Evolutionary conservation across 2,797 vertebrate genomes (phyloP).

Genomic region (Micrastur ruficollis): DNA sequence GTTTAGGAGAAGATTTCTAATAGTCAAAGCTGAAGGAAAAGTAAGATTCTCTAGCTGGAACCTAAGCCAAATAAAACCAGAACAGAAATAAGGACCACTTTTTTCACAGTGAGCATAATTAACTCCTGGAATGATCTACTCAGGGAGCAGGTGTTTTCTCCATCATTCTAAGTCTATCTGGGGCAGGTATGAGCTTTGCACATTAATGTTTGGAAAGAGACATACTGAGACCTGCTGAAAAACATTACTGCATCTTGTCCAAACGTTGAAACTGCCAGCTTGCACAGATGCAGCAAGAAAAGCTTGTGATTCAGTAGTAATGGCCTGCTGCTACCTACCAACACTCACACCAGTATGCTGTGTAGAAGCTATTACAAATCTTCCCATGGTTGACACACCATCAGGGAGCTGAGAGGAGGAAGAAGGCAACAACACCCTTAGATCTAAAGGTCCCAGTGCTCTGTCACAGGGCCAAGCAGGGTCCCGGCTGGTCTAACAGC

Average conservation of each 20-base stretch:
- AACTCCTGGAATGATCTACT: background rate
- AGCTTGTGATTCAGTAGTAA: background rate
- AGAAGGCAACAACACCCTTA: background rate
- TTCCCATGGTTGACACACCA: background rate
- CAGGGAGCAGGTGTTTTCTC: background rate
- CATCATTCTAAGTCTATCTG: background rate
- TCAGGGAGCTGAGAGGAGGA: background rate
- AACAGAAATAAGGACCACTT: background rate
- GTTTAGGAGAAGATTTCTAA: background rate
- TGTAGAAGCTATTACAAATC: background rate
- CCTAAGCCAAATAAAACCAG: background rate
- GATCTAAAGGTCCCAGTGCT: background rate
- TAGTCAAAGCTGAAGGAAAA: background rate
- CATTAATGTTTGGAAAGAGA: background rate
- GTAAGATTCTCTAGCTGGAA: background rate
- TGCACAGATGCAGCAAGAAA: background rate
- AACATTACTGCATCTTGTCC: background rate
- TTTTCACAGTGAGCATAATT: background rate
- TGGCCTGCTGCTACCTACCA: background rate
- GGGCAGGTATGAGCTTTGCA: background rate
- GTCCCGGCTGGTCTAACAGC: background rate
- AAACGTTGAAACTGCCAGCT: background rate
- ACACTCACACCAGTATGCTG: background rate
- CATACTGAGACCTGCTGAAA: background rate
- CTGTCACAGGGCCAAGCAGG: background rate